phyloP scores from a whole-genome alignment of 2,113 vertebrate genomes.

The Calidris pugnax region DNA sequence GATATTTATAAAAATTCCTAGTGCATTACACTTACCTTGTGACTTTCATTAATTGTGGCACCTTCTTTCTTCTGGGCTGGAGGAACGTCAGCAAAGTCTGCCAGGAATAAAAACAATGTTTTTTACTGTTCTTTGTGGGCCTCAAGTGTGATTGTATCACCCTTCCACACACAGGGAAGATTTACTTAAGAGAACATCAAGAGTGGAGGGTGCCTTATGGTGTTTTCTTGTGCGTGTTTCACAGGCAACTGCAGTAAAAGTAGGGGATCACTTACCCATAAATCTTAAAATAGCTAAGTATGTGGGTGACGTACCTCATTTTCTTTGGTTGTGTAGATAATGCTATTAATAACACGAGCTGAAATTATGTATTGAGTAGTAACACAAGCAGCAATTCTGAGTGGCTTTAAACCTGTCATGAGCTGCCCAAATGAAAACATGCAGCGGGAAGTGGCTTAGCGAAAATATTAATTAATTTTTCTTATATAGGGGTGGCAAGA shows the following conservation, averaged over 20 bases:
- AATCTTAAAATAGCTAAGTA: background rate
- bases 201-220: slow-evolving; percentile 12
- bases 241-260: slow-evolving; percentile 4
- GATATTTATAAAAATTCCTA: background rate
- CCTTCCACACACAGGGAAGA: background rate
- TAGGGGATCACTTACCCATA: background rate
- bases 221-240: slow-evolving; percentile 18
- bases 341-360: background rate
- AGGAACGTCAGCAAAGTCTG: background rate
- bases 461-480: background rate
- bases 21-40: background rate
- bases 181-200: background rate
- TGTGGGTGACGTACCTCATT: background rate
- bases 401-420: background rate
- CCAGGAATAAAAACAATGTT: background rate
- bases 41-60: background rate
- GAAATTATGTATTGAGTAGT: background rate
- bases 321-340: background rate
- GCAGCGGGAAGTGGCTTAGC: background rate
- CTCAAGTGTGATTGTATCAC: background rate
- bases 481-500: background rate
- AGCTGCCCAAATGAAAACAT: background rate
- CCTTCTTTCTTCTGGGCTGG: background rate
- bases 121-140: background rate
- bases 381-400: background rate